Evolutionary conservation across 2,113 vertebrate genomes (phyloP).

Genomic region (Psephotus haematonotus): DNA sequence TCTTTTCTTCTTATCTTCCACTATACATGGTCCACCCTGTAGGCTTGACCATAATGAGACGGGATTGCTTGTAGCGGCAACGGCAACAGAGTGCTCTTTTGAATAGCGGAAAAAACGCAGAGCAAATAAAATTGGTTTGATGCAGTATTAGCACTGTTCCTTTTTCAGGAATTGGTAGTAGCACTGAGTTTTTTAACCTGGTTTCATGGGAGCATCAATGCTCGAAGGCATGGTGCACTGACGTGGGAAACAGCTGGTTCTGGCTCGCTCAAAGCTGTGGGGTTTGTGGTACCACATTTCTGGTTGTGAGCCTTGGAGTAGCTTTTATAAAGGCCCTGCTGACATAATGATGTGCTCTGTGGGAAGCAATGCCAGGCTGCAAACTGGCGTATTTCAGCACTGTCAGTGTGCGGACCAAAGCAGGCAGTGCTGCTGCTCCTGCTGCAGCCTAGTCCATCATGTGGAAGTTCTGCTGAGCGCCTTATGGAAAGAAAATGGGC

Average conservation of each 20-base stretch:
- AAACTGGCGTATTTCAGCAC: not conserved
- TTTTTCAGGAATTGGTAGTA: not conserved
- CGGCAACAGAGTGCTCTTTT: not conserved
- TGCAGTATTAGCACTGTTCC: not conserved
- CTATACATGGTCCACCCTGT: not conserved
- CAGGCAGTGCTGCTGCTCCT: not conserved
- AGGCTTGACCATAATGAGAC: not conserved
- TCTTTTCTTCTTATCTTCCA: not conserved
- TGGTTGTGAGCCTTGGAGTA: not conserved
- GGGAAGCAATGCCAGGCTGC: not conserved
- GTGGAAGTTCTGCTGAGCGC: not conserved
- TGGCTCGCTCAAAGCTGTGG: not conserved
- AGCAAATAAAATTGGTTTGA: not conserved
- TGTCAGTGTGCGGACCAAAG: not conserved
- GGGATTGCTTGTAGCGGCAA: not conserved
- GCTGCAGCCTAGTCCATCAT: rapidly evolving
- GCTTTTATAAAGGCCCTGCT: not conserved
- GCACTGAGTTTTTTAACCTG: not conserved
- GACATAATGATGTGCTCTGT: not conserved
- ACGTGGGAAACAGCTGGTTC: not conserved
- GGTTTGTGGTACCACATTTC: not conserved
- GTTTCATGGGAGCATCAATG: not conserved
- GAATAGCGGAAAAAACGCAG: not conserved
- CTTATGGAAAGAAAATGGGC: not conserved
- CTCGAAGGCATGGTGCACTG: not conserved